Conservation (phyloP, 1,140 invertebrate species). For the Penaeus indicus region DNA sequence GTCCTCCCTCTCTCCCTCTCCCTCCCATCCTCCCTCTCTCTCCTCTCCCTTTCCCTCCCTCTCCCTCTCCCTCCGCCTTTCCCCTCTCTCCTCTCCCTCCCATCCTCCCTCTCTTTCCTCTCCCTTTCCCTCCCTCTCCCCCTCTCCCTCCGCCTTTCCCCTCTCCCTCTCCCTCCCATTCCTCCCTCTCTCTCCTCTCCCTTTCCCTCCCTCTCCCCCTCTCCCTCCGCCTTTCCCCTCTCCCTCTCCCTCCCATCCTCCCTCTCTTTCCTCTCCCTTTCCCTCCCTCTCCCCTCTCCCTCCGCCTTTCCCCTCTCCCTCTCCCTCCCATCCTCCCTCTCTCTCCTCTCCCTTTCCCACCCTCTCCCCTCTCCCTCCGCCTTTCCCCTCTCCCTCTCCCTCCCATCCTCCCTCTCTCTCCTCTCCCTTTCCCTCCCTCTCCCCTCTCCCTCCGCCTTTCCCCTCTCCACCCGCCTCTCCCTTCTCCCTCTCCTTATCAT, state of each 20-base stretch:
- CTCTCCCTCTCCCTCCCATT: background rate
- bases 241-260: constrained; percentile 4
- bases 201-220: background rate
- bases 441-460: no score
- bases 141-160: background rate
- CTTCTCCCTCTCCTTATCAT: no score
- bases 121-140: background rate
- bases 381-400: no score
- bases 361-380: no score
- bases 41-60: no score
- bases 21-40: no score
- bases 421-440: no score
- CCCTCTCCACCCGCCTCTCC: no score
- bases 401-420: no score
- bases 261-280: background rate
- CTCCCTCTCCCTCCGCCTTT: no score
- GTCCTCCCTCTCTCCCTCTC: no score
- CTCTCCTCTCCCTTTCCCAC: background rate
- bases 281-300: constrained; percentile 6
- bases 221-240: background rate
- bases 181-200: background rate
- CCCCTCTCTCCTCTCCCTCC: background rate
- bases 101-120: background rate
- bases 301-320: background rate
- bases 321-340: background rate